Evolutionary conservation across 2,113 vertebrate genomes (phyloP), one percentile per base, ranked within the genome.

Genomic region (Stercorarius parasiticus): DNA sequence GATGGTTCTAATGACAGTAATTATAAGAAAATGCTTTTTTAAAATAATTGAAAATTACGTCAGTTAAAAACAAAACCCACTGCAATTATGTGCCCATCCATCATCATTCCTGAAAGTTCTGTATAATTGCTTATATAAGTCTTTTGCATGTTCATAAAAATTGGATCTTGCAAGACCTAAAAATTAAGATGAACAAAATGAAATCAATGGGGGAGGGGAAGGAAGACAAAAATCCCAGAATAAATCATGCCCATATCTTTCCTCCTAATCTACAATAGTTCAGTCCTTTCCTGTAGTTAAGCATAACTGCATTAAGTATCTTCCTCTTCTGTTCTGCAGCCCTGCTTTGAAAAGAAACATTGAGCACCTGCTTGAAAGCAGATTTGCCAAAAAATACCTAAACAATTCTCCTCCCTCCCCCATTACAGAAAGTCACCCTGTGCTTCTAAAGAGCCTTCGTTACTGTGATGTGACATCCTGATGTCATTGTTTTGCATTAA

Each of bases 71-170:
- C 6, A 10, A 79, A n/a, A 7, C 18, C 1, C 2, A 2, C 23
- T 47, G 52, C 16, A 45, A 27, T n/a, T 29, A 8, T 0, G 0
- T 65, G 11, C 6, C 9, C 5, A 14, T 64, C 16, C 17, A 27
- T 83, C 21, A 29, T 50, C 5, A 10, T 6, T 94, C 17, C 12
- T 71, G 20, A 43, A 77, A 61, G 26, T 40, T 71, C 17, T 89
- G 17, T 40, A 3, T 65, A 42, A 65, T 42, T 52, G 29, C 21
- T 29, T 52, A 10, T 23, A 4, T 53, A 27, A 55, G 5, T 17
- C 34, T 53, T 30, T 52, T 52, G 6, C 15, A 13, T 32, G 16
- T 55, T 67, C 71, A 19, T 55, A 67, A 70, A 65, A 82, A 43
- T 7, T 23, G 5, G 3, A 18, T 77, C 11, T 82, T 85, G 42